phyloP scores from a whole-genome alignment of 2,113 vertebrate species.

The Ammodytes dubius region DNA sequence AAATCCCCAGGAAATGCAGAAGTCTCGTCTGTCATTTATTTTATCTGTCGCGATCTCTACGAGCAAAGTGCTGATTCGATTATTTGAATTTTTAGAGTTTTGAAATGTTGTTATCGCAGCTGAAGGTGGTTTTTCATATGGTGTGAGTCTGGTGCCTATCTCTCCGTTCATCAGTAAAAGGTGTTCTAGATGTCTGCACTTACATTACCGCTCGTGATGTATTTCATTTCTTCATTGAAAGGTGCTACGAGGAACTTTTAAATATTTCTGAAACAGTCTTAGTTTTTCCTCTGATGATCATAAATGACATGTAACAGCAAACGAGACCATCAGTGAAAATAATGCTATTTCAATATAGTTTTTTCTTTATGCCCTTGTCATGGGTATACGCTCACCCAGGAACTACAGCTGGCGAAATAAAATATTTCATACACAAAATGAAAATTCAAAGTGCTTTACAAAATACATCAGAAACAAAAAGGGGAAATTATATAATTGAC shows the following conservation, averaged over 20 bases:
- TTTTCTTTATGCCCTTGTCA: no score
- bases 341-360: no score
- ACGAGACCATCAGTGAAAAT: no score
- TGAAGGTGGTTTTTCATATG: constrained; percentile 27
- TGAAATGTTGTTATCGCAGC: constrained; percentile 49
- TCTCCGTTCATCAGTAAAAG: not conserved
- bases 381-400: no score
- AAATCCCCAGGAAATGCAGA: constrained; percentile 43
- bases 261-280: not conserved
- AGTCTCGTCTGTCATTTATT: not conserved
- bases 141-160: not conserved
- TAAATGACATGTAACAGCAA: no score
- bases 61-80: constrained; percentile 42
- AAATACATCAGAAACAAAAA: not conserved
- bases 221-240: not conserved
- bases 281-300: no score
- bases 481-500: not conserved
- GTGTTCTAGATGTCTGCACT: not conserved
- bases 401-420: no score
- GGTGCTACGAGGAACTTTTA: not conserved
- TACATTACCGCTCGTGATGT: not conserved
- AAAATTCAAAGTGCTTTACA: not conserved
- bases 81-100: constrained; percentile 44
- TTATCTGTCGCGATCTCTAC: constrained; percentile 67
- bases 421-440: not conserved